Evolutionary conservation across 2,113 vertebrate genomes (phyloP), one percentile per base, ranked within the genome.

Genomic region (Phrynocephalus versicolor): DNA sequence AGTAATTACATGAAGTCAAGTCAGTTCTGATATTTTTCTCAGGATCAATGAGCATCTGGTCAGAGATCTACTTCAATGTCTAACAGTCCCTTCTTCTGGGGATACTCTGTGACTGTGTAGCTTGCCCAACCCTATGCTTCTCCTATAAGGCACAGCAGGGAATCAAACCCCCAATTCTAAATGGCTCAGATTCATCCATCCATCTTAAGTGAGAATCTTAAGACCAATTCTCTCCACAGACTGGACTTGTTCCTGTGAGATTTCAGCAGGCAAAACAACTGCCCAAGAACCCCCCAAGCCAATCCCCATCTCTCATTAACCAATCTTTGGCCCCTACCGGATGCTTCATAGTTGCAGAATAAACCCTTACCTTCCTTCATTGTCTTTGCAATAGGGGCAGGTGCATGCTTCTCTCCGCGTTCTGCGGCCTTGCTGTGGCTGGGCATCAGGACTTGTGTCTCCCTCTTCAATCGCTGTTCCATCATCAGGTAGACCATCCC

Each of bases 351-450:
- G n/a, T n/a, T n/a, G n/a, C n/a, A n/a, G n/a, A n/a, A n/a, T n/a
- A n/a, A 65, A 25, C 23, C 67, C 95, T 92, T 91, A 99, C 98
- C 98, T 98, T 81, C 97, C 97, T 91, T 99, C 98, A 60, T 97
- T 98, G 41, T 99, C 98, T 89, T 99, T 99, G 97, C 98, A 99
- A 91, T 98, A 98, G n/a, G 98, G 98, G 80, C 98, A 99, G 78
- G 98, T 99, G 64, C 98, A 99, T 2, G 98, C 98, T 92, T 99
- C 98, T 84, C 98, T 91, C 30, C 98, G 96, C 0, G 97, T 97
- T 62, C 98, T 97, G 70, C 98, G 94, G 27, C 96, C 97, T 90
- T 97, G 96, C 64, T 97, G 96, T 18, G 96, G 97, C 23, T 97
- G 96, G 0, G 95, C 93, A 74, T 98, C 97, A 0, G 97, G 97